phyloP scores from a whole-genome alignment of 2,113 vertebrate species.

The Choloepus hoffmanni region DNA sequence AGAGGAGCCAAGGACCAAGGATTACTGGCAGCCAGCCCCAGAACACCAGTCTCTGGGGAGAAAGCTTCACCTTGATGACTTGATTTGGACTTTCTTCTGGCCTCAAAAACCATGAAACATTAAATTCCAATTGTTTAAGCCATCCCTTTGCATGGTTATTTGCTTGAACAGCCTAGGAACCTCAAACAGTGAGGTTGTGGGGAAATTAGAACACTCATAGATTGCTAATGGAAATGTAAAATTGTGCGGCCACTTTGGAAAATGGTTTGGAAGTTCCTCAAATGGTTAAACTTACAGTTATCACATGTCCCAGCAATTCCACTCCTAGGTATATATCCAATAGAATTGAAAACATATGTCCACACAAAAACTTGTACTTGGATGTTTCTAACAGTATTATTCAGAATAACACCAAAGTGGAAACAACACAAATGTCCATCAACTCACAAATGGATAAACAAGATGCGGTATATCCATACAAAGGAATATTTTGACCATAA shows the following conservation, averaged over 20 bases:
- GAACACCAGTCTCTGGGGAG: no score
- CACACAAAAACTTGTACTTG: background rate
- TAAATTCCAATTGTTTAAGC: no score
- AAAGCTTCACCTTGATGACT: no score
- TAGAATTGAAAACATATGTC: background rate
- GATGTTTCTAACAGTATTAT: background rate
- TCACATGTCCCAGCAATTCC: background rate
- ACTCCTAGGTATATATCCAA: background rate
- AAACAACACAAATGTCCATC: background rate
- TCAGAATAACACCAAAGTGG: background rate
- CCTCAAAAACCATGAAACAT: no score
- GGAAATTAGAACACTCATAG: background rate
- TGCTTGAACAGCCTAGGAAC: no score
- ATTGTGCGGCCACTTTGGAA: background rate
- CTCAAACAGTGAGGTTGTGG: background rate
- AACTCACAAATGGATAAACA: background rate
- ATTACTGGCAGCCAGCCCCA: no score
- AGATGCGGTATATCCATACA: background rate
- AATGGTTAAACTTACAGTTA: background rate
- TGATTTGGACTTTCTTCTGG: no score
- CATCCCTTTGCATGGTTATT: no score
- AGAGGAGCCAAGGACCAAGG: no score
- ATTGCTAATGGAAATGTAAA: background rate
- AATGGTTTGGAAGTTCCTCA: background rate
- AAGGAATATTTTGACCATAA: background rate